Conservation (phyloP, 2,888 invertebrate genomes). For the Caenorhabditis sinica region DNA sequence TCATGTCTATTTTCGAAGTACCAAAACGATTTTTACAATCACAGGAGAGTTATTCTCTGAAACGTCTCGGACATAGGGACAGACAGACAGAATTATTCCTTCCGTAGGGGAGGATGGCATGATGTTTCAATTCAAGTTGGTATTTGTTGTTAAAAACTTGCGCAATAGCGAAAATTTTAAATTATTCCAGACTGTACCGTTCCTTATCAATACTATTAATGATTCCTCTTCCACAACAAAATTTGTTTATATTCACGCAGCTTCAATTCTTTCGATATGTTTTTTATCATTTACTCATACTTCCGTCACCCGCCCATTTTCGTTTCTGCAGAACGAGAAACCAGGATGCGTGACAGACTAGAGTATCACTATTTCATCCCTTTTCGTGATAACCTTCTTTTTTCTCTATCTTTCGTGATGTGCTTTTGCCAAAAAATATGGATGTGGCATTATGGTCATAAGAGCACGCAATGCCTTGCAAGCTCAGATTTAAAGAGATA, state of each 20-base stretch:
- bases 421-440: constrained; percentile 9
- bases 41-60: too few relatives aligned
- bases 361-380: constrained; percentile 21
- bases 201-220: too few relatives aligned
- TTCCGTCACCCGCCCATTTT: not conserved
- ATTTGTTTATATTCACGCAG: not conserved
- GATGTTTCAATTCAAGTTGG: too few relatives aligned
- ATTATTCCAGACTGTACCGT: too few relatives aligned
- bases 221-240: too few relatives aligned
- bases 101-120: too few relatives aligned
- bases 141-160: too few relatives aligned
- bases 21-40: too few relatives aligned
- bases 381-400: constrained; percentile 22
- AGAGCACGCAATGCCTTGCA: constrained; percentile 55
- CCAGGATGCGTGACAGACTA: constrained; percentile 31
- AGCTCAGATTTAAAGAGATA: constrained; percentile 43
- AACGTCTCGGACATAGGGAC: too few relatives aligned
- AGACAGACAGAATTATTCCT: too few relatives aligned
- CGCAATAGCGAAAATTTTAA: too few relatives aligned
- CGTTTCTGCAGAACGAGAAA: constrained; percentile 22
- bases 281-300: constrained; percentile 15
- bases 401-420: not conserved
- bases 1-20: too few relatives aligned
- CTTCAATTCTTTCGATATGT: not conserved
- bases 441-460: constrained; percentile 33